Evolutionary conservation across 2,888 invertebrate genomes (phyloP), one percentile per base, ranked within the genome.

Genomic region (Drosophila borborema): DNA sequence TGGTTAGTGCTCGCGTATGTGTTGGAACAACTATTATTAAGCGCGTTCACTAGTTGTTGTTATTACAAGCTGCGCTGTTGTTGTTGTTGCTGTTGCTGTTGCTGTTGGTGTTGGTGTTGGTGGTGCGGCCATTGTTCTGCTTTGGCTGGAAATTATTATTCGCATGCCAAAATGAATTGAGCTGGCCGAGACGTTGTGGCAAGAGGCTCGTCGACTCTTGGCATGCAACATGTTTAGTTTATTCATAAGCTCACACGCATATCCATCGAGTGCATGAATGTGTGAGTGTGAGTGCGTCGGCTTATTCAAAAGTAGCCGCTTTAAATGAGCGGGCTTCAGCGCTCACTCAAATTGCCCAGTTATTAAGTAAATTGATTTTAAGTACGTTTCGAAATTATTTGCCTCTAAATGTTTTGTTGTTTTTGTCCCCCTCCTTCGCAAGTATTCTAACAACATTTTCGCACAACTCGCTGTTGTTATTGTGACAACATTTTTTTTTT

Each of bases 341-440:
- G 86, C 86, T 84, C 90, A 79, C 89, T 91, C 90, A 92, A 92
- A 92, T 92, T 91, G 90, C 91, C 89, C 89, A 83, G 92, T 91
- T 92, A 92, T 92, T 92, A 92, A 92, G 91, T 92, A 92, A 93
- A 92, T 92, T 92, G 92, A 92, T 92, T 92, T 93, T 92, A 92
- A 92, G 92, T 92, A 92, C 88, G 82, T 88, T 91, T 90, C 82
- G 72, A 91, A 91, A 90, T 88, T 86, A 89, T 92, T 90, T 90
- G 54, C 81, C 67, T 89, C 74, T 87, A 89, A 89, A 87, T 89
- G 87, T 85, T 86, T 89, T 89, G 89, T 71, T 82, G 89, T 70
- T 62, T 43, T 58, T 72, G 10, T 36, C 31, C 34, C 23, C 28
- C 28, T 14, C 23, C 49, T 14, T 20, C 16, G 8, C 36, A n/a